A percentile compares a stretch with the other conserved stretches of the same genome.
phyloP scores from a whole-genome alignment of 2,113 vertebrate genomes.

The Myotis lucifugus region DNA sequence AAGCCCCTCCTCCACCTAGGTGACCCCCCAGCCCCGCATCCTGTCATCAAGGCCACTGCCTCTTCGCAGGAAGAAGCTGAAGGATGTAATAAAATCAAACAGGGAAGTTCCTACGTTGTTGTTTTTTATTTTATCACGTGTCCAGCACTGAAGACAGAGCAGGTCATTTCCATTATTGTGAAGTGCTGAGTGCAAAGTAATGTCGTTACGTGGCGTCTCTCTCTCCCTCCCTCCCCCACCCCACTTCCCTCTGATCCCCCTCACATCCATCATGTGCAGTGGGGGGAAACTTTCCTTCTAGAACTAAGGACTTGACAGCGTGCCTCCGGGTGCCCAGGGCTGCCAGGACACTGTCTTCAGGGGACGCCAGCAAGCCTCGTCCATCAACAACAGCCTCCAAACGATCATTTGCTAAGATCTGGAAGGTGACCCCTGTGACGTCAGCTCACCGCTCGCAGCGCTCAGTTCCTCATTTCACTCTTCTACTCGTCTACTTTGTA shows the following conservation, averaged over 20 bases:
- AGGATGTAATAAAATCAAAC: not conserved
- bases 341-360: conserved; percentile 16
- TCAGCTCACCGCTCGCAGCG: not conserved
- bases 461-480: accelerated
- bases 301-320: not conserved
- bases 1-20: not conserved
- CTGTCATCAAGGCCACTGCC: not conserved
- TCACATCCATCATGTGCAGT: not conserved
- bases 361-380: not conserved
- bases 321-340: not conserved
- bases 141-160: not conserved
- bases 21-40: not conserved
- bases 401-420: conserved; percentile 7
- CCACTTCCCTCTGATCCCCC: not conserved
- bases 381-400: not conserved
- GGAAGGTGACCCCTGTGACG: not conserved
- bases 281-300: not conserved
- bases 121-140: too few relatives aligned
- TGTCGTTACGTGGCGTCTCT: too few relatives aligned
- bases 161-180: not conserved
- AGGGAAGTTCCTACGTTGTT: not conserved
- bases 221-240: not conserved
- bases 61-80: not conserved
- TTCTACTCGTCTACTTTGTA: conserved; percentile 47
- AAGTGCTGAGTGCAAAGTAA: not conserved